phyloP scores from a whole-genome alignment of 2,113 vertebrate species.

The Anguilla rostrata region DNA sequence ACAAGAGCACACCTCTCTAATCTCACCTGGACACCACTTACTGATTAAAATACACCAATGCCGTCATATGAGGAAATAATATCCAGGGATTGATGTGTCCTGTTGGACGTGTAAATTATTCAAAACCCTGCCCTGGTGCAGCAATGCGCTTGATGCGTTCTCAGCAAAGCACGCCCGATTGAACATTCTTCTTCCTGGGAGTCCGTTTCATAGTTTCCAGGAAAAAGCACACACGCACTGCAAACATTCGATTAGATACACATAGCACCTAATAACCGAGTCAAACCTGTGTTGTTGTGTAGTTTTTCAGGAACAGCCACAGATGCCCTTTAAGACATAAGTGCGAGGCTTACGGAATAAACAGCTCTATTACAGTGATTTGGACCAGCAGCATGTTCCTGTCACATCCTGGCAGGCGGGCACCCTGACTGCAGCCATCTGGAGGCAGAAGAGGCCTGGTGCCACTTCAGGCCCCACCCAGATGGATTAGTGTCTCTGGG shows the following conservation, averaged over 20 bases:
- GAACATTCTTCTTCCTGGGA: too few relatives aligned
- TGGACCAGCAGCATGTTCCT: slow-evolving; percentile 17
- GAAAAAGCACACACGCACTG: background rate
- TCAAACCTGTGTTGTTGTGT: background rate
- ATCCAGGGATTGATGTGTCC: too few relatives aligned
- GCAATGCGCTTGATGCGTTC: too few relatives aligned
- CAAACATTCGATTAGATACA: background rate
- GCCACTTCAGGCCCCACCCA: slow-evolving; percentile 48
- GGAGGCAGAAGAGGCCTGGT: slow-evolving; percentile 42
- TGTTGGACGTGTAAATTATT: too few relatives aligned
- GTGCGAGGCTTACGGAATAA: background rate
- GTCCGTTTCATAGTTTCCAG: too few relatives aligned
- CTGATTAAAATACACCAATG: background rate
- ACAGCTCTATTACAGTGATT: background rate
- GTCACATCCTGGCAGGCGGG: slow-evolving; percentile 21
- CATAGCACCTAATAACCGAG: background rate
- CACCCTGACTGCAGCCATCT: slow-evolving; percentile 23
- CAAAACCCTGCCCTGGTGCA: too few relatives aligned
- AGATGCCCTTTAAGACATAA: background rate
- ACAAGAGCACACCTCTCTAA: background rate
- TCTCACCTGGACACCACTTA: background rate
- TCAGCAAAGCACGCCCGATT: too few relatives aligned
- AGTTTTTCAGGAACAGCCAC: background rate
- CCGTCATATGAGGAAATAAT: background rate
- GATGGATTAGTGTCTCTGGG: slow-evolving; percentile 54